These are phyloP conservation scores for Turritopsis rubra DNA, from an alignment of 30 jellyfish, hydroid and myxozoan genomes.

Conservation along the genomic window DNA sequence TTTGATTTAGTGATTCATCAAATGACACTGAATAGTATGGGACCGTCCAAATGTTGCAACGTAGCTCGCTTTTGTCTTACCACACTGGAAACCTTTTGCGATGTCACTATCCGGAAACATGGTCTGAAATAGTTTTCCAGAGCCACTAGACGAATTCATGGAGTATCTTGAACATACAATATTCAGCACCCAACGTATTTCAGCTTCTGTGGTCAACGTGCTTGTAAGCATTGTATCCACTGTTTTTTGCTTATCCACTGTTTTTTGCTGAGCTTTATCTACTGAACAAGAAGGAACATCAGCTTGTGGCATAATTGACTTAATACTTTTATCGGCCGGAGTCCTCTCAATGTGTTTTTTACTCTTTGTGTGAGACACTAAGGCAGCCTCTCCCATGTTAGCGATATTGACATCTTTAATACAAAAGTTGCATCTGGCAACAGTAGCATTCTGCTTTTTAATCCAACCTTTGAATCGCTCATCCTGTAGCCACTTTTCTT, in stretches of 20 bases:
- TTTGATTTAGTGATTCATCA: constrained; percentile 1
- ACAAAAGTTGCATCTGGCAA: no score
- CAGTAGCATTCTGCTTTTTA: background rate
- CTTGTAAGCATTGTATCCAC: constrained; percentile 15
- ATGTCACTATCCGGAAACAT: constrained; percentile 16
- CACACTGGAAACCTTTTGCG: constrained; percentile 9
- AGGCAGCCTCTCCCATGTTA: constrained; percentile 27
- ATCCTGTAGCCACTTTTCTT: constrained; percentile 13
- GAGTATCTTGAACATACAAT: constrained; percentile 17
- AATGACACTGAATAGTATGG: constrained; percentile 3
- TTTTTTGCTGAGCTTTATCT: background rate
- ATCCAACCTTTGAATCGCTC: constrained; percentile 12
- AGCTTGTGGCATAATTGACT: constrained; percentile 6
- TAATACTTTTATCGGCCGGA: background rate
- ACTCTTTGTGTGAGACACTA: constrained; percentile 9
- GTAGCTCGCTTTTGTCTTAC: constrained; percentile 15
- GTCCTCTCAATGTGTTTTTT: constrained; percentile 15
- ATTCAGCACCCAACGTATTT: constrained; percentile 30
- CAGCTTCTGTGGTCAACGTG: constrained; percentile 6
- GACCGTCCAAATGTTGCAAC: constrained; percentile 21
- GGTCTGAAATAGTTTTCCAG: constrained; percentile 1
- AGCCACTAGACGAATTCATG: constrained; percentile 20
- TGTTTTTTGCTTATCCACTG: constrained; percentile 8
- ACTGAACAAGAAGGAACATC: background rate
- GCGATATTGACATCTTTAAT: constrained; percentile 9